Conservation (phyloP, 2,797 vertebrate genomes). For the Crenuchus spilurus region DNA sequence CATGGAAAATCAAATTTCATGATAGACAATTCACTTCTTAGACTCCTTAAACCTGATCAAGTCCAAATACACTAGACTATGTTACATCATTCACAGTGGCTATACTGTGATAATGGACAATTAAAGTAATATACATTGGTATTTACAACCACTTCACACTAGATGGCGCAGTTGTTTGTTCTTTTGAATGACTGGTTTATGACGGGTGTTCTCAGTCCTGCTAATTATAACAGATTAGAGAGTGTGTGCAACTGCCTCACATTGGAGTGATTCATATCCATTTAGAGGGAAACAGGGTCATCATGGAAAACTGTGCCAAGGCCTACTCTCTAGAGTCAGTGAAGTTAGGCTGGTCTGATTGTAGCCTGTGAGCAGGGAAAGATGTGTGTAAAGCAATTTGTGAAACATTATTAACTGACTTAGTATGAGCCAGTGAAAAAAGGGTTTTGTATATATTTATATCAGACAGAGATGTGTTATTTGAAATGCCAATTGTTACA, state of each 20-base stretch:
- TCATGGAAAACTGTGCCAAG: neutral
- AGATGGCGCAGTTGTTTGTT: constrained; percentile 51
- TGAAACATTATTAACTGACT: neutral
- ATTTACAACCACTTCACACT: constrained; percentile 17
- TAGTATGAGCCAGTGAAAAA: neutral
- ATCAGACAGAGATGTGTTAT: no score
- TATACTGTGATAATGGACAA: no score
- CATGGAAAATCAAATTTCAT: no score
- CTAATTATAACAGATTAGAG: neutral
- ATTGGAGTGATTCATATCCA: neutral
- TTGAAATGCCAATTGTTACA: no score
- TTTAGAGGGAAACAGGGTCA: neutral
- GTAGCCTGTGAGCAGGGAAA: neutral
- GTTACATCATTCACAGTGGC: no score
- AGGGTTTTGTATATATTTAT: no score
- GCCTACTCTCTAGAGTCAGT: neutral
- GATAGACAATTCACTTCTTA: no score
- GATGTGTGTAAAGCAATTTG: neutral
- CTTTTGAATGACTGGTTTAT: neutral
- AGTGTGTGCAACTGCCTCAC: constrained; percentile 1
- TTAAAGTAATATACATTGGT: no score
- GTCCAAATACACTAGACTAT: no score
- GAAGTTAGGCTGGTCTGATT: neutral
- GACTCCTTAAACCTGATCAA: no score
- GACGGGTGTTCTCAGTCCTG: neutral